phyloP scores from a whole-genome alignment of 2,797 vertebrate genomes.

The Intellagama lesueurii region DNA sequence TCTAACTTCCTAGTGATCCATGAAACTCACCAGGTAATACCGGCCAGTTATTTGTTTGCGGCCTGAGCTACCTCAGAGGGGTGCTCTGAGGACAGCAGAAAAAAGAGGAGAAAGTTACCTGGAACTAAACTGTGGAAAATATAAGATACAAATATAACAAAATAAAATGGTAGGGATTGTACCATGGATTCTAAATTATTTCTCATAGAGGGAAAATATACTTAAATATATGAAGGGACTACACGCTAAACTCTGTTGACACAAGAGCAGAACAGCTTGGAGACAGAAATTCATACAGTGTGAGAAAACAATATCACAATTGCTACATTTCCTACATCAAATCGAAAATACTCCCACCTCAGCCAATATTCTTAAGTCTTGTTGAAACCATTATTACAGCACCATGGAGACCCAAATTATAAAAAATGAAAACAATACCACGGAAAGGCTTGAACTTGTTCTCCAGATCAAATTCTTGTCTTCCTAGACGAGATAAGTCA shows the following conservation, averaged over 20 bases:
- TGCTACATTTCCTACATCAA: background rate
- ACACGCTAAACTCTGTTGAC: background rate
- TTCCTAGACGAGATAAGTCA: constrained; percentile 93
- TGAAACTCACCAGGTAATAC: too few species aligned
- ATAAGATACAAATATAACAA: too few species aligned
- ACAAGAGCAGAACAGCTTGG: background rate
- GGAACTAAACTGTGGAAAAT: too few species aligned
- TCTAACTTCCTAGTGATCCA: too few species aligned
- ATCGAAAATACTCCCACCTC: background rate
- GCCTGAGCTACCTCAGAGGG: too few species aligned
- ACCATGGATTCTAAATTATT: background rate
- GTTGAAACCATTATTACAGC: background rate
- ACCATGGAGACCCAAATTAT: background rate
- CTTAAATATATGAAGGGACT: background rate
- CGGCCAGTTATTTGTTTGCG: too few species aligned
- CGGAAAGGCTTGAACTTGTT: constrained; percentile 99
- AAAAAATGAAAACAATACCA: constrained; percentile 80
- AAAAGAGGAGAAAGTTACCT: too few species aligned
- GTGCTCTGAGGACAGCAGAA: too few species aligned
- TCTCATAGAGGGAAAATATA: background rate
- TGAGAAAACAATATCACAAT: background rate
- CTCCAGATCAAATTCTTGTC: constrained; percentile 97
- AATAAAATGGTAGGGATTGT: background rate
- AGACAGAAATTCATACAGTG: background rate
- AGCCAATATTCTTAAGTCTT: background rate